Percentiles rank a stretch among this genome's conserved stretches.
Evolutionary conservation across 2,797 vertebrate genomes (phyloP).

Genomic region (Danio jaintianensis): DNA sequence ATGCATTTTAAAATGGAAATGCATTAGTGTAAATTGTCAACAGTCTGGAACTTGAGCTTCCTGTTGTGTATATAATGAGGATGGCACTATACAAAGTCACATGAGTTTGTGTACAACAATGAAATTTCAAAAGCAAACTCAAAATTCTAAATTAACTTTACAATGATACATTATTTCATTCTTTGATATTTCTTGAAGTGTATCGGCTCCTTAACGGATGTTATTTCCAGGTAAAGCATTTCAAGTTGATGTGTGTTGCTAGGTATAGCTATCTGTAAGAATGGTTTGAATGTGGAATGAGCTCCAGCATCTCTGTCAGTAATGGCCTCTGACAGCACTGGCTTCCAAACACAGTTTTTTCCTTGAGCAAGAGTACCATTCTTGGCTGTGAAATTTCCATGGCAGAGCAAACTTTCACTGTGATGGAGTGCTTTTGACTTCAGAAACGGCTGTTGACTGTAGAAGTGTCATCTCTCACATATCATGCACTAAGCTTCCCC

Average conservation of each 20-base stretch:
- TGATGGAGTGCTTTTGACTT: slow-evolving; percentile 13
- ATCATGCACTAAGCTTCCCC: background rate
- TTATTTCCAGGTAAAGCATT: background rate
- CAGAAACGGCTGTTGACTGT: background rate
- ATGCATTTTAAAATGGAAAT: too few relatives aligned
- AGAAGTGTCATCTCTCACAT: slow-evolving; percentile 23
- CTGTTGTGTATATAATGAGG: too few relatives aligned
- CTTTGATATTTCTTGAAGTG: too few relatives aligned
- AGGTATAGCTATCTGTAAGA: slow-evolving; percentile 27
- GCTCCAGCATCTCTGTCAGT: slow-evolving; percentile 24
- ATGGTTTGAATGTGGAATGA: slow-evolving; percentile 36
- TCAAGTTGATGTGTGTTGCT: slow-evolving; percentile 24
- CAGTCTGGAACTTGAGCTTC: too few relatives aligned
- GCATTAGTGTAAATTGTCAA: too few relatives aligned
- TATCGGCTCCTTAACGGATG: background rate
- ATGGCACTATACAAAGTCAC: too few relatives aligned
- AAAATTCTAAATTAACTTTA: too few relatives aligned
- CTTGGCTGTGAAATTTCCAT: slow-evolving; percentile 22
- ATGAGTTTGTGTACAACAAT: too few relatives aligned
- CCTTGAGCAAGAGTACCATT: slow-evolving; percentile 26
- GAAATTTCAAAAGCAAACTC: too few relatives aligned
- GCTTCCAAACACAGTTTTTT: slow-evolving; percentile 35
- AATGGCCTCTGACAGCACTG: slow-evolving; percentile 60
- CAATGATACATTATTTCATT: too few relatives aligned
- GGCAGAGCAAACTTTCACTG: slow-evolving; percentile 9